Conservation (phyloP, 2,888 invertebrate genomes). For the Alloplasta piceator region DNA sequence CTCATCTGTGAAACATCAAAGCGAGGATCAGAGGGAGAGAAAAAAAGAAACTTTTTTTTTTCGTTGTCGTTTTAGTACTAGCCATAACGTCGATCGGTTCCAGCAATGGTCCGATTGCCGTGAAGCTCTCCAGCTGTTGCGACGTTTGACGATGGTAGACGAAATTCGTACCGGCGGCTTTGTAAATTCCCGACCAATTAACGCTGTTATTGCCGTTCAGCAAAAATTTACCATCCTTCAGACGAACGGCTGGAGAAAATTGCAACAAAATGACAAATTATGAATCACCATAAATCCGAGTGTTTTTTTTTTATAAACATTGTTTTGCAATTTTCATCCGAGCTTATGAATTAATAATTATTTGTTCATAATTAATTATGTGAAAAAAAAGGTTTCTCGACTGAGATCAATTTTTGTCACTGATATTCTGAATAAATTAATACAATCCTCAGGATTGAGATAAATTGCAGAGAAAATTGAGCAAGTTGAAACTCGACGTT, state of each 20-base stretch:
- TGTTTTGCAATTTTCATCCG: background rate
- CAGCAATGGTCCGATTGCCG: constrained; percentile 90
- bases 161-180: constrained; percentile 92
- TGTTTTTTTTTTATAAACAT: background rate
- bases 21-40: background rate
- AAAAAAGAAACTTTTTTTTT: constrained; percentile 18
- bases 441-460: background rate
- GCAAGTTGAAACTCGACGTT: background rate
- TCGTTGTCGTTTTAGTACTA: constrained; percentile 29
- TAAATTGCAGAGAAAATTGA: constrained; percentile 14
- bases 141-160: constrained; percentile 90
- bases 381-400: background rate
- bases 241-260: constrained; percentile 88
- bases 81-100: constrained; percentile 92
- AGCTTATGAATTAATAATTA: no score
- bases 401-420: background rate
- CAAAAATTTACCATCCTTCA: constrained; percentile 90
- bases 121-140: constrained; percentile 87
- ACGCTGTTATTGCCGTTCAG: constrained; percentile 92
- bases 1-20: background rate
- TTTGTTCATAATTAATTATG: no score
- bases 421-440: constrained; percentile 8
- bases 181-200: constrained; percentile 89
- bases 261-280: constrained; percentile 10
- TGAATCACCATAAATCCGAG: background rate